These are phyloP conservation scores for Melinaea marsaeus DNA, from an alignment of 2,888 invertebrate species.

Conservation along the genomic window DNA sequence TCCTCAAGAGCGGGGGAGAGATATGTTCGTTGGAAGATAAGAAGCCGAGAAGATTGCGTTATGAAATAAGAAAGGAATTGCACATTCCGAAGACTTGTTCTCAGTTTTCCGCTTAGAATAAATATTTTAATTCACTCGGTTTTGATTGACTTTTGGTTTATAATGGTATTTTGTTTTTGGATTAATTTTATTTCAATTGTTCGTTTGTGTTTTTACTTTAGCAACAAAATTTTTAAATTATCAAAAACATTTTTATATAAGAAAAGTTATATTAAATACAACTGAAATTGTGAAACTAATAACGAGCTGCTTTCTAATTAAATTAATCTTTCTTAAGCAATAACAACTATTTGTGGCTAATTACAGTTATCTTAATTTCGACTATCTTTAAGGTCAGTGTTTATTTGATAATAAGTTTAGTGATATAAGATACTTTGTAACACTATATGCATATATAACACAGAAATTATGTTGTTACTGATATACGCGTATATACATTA, in stretches of 20 bases:
- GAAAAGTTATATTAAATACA: too few species aligned
- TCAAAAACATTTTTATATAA: too few species aligned
- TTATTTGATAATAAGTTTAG: too few species aligned
- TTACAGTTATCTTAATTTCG: too few species aligned
- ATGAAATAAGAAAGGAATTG: slow-evolving; percentile 77
- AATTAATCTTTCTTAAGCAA: too few species aligned
- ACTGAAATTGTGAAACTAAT: too few species aligned
- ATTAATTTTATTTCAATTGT: not conserved
- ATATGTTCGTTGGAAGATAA: slow-evolving; percentile 76
- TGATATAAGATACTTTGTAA: too few species aligned
- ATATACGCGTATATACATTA: not conserved
- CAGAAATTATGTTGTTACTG: not conserved
- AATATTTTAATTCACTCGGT: slow-evolving; percentile 44
- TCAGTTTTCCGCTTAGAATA: slow-evolving; percentile 53
- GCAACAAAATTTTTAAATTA: not conserved
- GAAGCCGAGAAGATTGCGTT: slow-evolving; percentile 74
- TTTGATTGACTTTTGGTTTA: slow-evolving; percentile 39
- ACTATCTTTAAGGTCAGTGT: too few species aligned
- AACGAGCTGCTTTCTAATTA: too few species aligned
- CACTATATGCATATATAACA: not conserved
- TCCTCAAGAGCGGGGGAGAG: slow-evolving; percentile 72
- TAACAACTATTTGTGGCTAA: too few species aligned
- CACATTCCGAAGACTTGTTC: slow-evolving; percentile 67
- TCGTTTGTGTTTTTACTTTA: slow-evolving; percentile 8
- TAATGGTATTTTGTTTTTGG: slow-evolving; percentile 13